phyloP scores from a whole-genome alignment of 2,113 vertebrate species.

The Mormoops blainvillei region DNA sequence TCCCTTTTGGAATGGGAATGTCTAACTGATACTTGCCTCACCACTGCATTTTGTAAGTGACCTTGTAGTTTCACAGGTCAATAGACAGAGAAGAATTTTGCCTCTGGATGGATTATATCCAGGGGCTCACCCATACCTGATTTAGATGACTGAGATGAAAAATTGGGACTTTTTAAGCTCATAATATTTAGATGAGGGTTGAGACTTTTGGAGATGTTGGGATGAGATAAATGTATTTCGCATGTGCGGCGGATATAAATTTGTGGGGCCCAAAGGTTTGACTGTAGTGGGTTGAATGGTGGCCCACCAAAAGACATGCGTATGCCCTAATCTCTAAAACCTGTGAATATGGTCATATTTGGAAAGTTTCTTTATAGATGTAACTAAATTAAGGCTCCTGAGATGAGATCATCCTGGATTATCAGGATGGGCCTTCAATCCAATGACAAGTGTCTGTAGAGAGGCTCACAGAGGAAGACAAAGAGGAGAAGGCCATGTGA shows the following conservation, averaged over 20 bases:
- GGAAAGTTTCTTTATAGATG: background rate
- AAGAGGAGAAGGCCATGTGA: background rate
- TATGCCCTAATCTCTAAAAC: background rate
- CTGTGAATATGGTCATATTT: background rate
- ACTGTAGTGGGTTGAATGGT: background rate
- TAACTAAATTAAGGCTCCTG: background rate
- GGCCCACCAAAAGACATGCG: background rate
- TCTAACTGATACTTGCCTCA: background rate
- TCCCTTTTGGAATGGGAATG: background rate
- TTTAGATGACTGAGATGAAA: background rate
- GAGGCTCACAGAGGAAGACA: background rate
- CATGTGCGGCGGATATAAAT: background rate
- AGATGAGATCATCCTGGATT: background rate
- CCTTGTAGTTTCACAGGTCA: background rate
- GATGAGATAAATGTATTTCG: background rate
- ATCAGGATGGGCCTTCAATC: background rate
- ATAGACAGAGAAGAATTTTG: background rate
- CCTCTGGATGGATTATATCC: background rate
- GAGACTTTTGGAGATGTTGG: background rate
- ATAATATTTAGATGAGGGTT: background rate
- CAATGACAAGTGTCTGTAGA: background rate
- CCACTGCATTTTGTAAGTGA: background rate
- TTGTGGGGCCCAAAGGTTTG: background rate
- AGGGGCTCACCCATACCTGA: background rate
- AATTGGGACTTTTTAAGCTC: background rate